These are phyloP conservation scores for Pseudomyrmex gracilis DNA, from an alignment of 1,140 invertebrate genomes.

Conservation along the genomic window DNA sequence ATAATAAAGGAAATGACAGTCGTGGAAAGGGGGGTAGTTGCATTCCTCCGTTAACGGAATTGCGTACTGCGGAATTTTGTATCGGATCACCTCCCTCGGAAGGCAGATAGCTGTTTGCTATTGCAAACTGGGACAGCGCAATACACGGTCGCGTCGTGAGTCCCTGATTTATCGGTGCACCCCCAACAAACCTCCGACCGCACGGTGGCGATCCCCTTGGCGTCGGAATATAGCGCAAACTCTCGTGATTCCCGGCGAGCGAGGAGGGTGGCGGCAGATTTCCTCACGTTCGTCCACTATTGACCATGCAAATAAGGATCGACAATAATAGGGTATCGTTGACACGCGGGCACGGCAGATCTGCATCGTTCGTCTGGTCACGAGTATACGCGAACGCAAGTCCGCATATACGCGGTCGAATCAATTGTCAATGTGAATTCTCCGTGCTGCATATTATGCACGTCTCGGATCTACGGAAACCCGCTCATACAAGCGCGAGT, in stretches of 20 bases:
- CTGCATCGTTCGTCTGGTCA: conserved; percentile 15
- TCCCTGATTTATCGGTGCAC: conserved; percentile 39
- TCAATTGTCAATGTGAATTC: conserved; percentile 16
- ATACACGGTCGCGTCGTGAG: background rate
- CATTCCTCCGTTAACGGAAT: conserved; percentile 52
- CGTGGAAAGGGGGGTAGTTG: conserved; percentile 3
- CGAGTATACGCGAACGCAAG: background rate
- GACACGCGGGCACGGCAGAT: conserved; percentile 62
- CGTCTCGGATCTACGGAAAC: background rate
- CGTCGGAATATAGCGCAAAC: conserved; percentile 20
- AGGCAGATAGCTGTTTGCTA: conserved; percentile 3
- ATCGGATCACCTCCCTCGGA: conserved; percentile 24
- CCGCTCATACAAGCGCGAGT: background rate
- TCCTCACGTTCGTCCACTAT: conserved; percentile 33
- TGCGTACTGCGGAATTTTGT: conserved; percentile 49
- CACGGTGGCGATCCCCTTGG: conserved; percentile 7
- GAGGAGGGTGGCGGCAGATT: conserved; percentile 30
- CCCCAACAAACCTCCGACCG: conserved; percentile 7
- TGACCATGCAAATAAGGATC: conserved; percentile 67
- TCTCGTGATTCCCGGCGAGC: background rate
- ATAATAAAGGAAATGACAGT: conserved; percentile 49
- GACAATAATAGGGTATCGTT: conserved; percentile 68
- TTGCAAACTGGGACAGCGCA: conserved; percentile 27
- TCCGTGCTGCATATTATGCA: conserved; percentile 1
- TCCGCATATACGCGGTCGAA: conserved; percentile 6